Conservation (phyloP, 2,797 vertebrate species). For the Betta splendens region DNA sequence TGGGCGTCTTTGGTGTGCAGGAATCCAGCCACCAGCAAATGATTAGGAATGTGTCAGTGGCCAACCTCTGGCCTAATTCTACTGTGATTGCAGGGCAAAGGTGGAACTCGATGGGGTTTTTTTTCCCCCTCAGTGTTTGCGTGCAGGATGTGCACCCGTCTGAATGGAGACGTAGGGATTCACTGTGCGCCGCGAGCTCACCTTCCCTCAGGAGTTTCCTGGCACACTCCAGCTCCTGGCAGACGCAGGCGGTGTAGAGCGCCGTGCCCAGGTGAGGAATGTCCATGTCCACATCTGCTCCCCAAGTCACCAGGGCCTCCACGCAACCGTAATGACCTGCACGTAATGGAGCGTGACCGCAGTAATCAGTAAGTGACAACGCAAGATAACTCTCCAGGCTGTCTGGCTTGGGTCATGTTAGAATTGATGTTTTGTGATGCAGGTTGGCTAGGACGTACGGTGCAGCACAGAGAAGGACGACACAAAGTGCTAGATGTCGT, state of each 20-base stretch:
- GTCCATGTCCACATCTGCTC: constrained; percentile 92
- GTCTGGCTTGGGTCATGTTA: constrained; percentile 34
- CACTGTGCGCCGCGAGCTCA: constrained; percentile 58
- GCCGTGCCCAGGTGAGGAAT: constrained; percentile 93
- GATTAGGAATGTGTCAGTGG: neutral
- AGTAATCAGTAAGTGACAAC: constrained; percentile 54
- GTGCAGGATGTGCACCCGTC: constrained; percentile 7
- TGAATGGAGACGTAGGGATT: constrained; percentile 35
- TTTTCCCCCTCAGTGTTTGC: neutral
- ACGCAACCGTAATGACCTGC: constrained; percentile 93
- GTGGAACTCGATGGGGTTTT: constrained; percentile 2
- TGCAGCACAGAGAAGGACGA: constrained; percentile 32
- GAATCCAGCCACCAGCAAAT: neutral
- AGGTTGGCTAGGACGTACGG: constrained; percentile 8
- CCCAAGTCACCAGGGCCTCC: constrained; percentile 91
- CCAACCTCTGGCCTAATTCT: neutral
- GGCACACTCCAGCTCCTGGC: constrained; percentile 89
- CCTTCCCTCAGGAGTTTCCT: constrained; percentile 93
- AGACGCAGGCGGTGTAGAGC: constrained; percentile 90
- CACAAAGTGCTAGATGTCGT: neutral
- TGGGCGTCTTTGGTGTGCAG: neutral
- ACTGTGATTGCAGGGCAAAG: neutral
- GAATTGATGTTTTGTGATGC: constrained; percentile 43
- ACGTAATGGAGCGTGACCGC: constrained; percentile 63
- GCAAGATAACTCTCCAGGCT: constrained; percentile 54